Conservation (phyloP, 2,113 vertebrate genomes). For the Hypanus sabinus region DNA sequence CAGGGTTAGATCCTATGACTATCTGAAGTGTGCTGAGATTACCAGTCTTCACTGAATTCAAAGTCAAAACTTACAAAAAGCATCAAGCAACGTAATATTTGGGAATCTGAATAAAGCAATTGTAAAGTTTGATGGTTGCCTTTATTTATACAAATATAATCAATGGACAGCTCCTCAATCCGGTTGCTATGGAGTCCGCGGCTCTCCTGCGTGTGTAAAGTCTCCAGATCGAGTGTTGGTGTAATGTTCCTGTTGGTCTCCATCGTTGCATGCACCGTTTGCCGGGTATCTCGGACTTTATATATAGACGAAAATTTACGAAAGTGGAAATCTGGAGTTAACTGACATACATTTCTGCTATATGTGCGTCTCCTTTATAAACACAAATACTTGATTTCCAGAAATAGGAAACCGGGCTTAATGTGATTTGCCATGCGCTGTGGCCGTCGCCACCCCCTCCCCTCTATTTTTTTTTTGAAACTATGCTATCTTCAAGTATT, state of each 20-base stretch:
- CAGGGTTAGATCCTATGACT: neutral
- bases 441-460: conserved; percentile 41
- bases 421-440: conserved; percentile 64
- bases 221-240: neutral
- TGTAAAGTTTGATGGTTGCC: conserved; percentile 12
- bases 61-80: neutral
- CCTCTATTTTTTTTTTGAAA: conserved; percentile 9
- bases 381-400: conserved; percentile 32
- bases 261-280: neutral
- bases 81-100: neutral
- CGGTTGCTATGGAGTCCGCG: neutral
- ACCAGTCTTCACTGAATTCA: neutral
- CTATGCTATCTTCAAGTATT: conserved; percentile 26
- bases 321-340: conserved; percentile 30
- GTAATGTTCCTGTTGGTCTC: conserved; percentile 1
- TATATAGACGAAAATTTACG: conserved; percentile 32
- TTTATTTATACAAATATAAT: conserved; percentile 35
- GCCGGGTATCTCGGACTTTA: conserved; percentile 13
- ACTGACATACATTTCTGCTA: conserved; percentile 36
- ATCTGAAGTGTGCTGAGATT: neutral
- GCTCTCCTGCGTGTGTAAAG: neutral
- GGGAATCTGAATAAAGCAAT: neutral
- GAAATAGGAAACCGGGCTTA: conserved; percentile 37
- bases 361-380: conserved; percentile 24
- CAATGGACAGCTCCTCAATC: conserved; percentile 17